These are phyloP conservation scores for Neodiprion pinetum DNA, from an alignment of 1,140 invertebrate species.

Conservation along the genomic window DNA sequence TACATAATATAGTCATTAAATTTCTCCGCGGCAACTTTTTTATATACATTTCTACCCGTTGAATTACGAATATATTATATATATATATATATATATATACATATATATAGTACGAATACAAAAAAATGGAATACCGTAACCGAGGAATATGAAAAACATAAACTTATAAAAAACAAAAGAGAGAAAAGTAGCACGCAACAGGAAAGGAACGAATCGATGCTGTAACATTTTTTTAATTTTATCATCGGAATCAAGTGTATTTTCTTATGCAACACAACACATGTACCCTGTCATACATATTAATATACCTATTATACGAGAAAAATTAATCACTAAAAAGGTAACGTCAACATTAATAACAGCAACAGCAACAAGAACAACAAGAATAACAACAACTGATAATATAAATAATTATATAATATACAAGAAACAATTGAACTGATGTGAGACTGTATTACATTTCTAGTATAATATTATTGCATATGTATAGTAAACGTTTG, in stretches of 20 bases:
- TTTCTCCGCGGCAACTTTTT: background rate
- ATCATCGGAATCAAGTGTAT: background rate
- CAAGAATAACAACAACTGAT: slow-evolving; percentile 15
- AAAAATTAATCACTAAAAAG: slow-evolving; percentile 1
- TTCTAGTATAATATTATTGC: slow-evolving; percentile 32
- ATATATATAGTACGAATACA: background rate
- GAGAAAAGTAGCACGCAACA: background rate
- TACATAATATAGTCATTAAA: background rate
- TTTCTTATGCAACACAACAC: background rate
- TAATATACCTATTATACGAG: background rate
- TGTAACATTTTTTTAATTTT: background rate
- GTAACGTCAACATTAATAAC: slow-evolving; percentile 3
- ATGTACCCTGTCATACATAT: too few relatives aligned
- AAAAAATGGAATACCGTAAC: slow-evolving; percentile 8
- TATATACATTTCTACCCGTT: background rate
- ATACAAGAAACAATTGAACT: slow-evolving; percentile 22
- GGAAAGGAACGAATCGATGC: background rate
- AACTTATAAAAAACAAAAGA: slow-evolving; percentile 13
- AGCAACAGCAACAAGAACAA: slow-evolving; percentile 8
- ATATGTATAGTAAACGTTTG: slow-evolving; percentile 35
- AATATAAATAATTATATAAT: slow-evolving; percentile 2
- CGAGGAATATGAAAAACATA: slow-evolving; percentile 17
- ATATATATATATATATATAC: too few relatives aligned
- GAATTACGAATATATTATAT: background rate
- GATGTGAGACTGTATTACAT: slow-evolving; percentile 33